Percentiles rank a stretch among this genome's conserved stretches.
These are phyloP conservation scores for Staurois parvus DNA, from an alignment of 2,797 vertebrate species.

Conservation along the genomic window DNA sequence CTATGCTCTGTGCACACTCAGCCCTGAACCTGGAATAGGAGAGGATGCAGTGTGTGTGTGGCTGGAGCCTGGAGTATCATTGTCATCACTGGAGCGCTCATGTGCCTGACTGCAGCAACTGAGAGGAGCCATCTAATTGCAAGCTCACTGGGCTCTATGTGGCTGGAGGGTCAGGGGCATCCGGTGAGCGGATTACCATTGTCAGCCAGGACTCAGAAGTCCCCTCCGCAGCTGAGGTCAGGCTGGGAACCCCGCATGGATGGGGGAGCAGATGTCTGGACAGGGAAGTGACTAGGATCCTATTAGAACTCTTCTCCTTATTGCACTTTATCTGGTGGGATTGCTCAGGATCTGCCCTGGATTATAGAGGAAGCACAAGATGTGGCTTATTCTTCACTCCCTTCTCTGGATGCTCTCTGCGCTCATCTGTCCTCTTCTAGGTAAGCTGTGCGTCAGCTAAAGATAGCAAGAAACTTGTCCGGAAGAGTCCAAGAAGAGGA, in stretches of 20 bases:
- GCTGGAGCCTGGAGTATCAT: not conserved
- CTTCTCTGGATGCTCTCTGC: conserved; percentile 41
- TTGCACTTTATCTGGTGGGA: conserved; percentile 17
- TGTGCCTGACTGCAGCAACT: conserved; percentile 11
- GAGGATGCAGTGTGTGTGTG: conserved; percentile 26
- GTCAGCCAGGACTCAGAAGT: conserved; percentile 4
- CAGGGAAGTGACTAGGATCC: conserved; percentile 4
- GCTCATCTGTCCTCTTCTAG: conserved; percentile 33
- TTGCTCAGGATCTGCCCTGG: not conserved
- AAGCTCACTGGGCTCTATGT: conserved; percentile 9
- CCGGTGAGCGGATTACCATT: not conserved
- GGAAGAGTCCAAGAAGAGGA: not conserved
- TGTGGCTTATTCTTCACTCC: conserved; percentile 21
- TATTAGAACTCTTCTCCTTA: not conserved
- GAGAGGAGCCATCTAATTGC: not conserved
- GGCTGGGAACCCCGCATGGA: conserved; percentile 28
- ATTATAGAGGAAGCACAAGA: conserved; percentile 39
- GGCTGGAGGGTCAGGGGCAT: not conserved
- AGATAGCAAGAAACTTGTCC: not conserved
- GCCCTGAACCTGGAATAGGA: conserved; percentile 28
- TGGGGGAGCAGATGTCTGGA: conserved; percentile 1
- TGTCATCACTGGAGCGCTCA: not conserved
- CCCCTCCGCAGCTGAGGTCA: not conserved
- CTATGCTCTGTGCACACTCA: conserved; percentile 25
- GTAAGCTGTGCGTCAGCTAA: conserved; percentile 31